Percentiles rank a stretch among this genome's conserved stretches.
Conservation (phyloP, 2,113 vertebrate species). For the Leptodactylus fuscus region DNA sequence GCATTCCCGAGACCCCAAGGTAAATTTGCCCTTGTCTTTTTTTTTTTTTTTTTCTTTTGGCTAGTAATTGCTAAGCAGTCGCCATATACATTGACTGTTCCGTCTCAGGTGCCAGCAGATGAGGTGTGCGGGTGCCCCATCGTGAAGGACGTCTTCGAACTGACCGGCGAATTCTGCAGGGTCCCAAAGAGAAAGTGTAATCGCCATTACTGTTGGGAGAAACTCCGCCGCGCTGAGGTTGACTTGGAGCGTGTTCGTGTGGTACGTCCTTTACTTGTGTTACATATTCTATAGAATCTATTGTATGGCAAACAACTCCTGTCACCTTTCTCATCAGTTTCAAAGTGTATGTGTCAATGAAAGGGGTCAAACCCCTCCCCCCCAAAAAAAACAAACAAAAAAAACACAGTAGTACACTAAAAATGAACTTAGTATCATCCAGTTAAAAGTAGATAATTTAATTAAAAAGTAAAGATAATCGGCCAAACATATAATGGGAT, state of each 20-base stretch:
- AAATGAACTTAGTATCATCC: no score
- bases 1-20: constrained; percentile 93
- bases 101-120: constrained; percentile 79
- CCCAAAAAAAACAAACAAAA: no score
- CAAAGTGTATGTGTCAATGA: no score
- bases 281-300: no score
- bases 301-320: no score
- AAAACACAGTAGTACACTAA: no score
- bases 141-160: constrained; percentile 89
- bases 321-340: no score
- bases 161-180: constrained; percentile 87
- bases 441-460: no score
- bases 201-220: constrained; percentile 94
- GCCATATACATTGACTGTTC: not conserved
- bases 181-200: constrained; percentile 91
- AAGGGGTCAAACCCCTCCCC: no score
- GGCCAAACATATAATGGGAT: no score
- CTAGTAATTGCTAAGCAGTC: not conserved
- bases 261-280: constrained; percentile 69
- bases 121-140: constrained; percentile 92
- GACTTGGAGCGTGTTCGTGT: constrained; percentile 90
- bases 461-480: no score
- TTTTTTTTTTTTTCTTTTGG: not conserved
- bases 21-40: constrained; percentile 59
- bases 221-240: constrained; percentile 89